These are phyloP conservation scores for Vollenhovia emeryi DNA, from an alignment of 1,140 invertebrate species.

Conservation along the genomic window DNA sequence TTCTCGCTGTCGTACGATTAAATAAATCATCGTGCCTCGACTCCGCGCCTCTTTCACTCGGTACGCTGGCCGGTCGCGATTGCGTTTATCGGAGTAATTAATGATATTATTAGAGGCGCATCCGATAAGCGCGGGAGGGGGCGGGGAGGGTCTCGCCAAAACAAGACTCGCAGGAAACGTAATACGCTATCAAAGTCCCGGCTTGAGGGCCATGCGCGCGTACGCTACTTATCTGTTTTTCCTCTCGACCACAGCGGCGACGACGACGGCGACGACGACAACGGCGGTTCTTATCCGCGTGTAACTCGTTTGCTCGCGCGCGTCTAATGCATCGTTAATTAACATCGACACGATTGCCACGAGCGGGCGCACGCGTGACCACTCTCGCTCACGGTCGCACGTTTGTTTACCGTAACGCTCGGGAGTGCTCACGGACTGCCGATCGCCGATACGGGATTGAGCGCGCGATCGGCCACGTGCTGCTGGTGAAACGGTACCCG, in stretches of 20 bases:
- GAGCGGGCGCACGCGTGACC: constrained; percentile 4
- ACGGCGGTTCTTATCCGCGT: constrained; percentile 25
- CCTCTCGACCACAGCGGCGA: constrained; percentile 1
- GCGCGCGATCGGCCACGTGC: neutral
- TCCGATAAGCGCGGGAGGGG: constrained; percentile 14
- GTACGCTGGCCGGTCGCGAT: neutral
- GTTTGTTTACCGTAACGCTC: constrained; percentile 33
- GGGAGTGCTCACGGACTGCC: neutral
- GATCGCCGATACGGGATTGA: constrained; percentile 25
- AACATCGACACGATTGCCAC: constrained; percentile 39
- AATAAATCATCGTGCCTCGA: constrained; percentile 14
- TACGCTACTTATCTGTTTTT: constrained; percentile 40
- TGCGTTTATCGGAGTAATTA: constrained; percentile 44
- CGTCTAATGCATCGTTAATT: constrained; percentile 53
- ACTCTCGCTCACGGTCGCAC: constrained; percentile 18
- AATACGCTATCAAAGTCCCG: neutral
- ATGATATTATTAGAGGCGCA: constrained; percentile 48
- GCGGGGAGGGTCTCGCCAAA: neutral
- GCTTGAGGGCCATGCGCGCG: neutral
- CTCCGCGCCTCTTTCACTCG: neutral
- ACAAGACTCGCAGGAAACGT: constrained; percentile 49
- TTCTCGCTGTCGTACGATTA: constrained; percentile 19
- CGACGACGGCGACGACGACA: neutral
- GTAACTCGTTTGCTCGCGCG: constrained; percentile 35
- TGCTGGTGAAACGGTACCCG: constrained; percentile 27